Conservation (phyloP, 2,797 vertebrate genomes). For the Oryzias dopingdopingensis region DNA sequence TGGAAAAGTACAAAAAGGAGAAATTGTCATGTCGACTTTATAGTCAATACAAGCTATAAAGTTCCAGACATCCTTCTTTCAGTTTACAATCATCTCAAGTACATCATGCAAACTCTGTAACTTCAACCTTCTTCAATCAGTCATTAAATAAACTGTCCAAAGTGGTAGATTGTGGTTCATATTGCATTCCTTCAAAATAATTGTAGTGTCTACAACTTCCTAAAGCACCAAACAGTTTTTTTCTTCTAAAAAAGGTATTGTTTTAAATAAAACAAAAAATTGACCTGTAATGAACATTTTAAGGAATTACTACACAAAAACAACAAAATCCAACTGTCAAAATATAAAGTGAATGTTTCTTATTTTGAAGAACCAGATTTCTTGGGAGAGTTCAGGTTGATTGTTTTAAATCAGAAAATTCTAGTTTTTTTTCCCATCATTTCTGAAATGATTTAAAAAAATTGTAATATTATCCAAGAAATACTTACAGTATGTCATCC, state of each 20-base stretch:
- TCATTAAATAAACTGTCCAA: slow-evolving; percentile 75
- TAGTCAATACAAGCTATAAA: slow-evolving; percentile 61
- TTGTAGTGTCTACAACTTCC: slow-evolving; percentile 69
- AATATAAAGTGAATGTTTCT: slow-evolving; percentile 26
- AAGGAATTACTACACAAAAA: slow-evolving; percentile 17
- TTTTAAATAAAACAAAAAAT: slow-evolving; percentile 3
- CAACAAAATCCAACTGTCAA: slow-evolving; percentile 19
- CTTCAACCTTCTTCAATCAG: slow-evolving; percentile 58
- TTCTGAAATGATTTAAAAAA: slow-evolving; percentile 25
- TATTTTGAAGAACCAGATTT: slow-evolving; percentile 15
- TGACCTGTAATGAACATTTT: slow-evolving; percentile 25
- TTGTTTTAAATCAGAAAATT: slow-evolving; percentile 30
- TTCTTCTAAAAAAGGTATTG: slow-evolving; percentile 37
- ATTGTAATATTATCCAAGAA: slow-evolving; percentile 28
- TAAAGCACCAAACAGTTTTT: slow-evolving; percentile 54
- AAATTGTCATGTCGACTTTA: slow-evolving; percentile 67
- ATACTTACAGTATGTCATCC: slow-evolving; percentile 23
- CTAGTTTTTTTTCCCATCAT: slow-evolving; percentile 19
- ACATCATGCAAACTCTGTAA: slow-evolving; percentile 53
- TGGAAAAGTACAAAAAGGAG: slow-evolving; percentile 71
- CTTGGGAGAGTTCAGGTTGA: slow-evolving; percentile 60
- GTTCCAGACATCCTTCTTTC: slow-evolving; percentile 65
- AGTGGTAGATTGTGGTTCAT: slow-evolving; percentile 67
- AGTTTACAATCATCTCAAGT: slow-evolving; percentile 70
- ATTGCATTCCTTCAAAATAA: slow-evolving; percentile 70